Percentiles rank a stretch among this genome's conserved stretches.
Evolutionary conservation across 1,140 invertebrate species (phyloP).

Genomic region (Trinorchestia longiramus): DNA sequence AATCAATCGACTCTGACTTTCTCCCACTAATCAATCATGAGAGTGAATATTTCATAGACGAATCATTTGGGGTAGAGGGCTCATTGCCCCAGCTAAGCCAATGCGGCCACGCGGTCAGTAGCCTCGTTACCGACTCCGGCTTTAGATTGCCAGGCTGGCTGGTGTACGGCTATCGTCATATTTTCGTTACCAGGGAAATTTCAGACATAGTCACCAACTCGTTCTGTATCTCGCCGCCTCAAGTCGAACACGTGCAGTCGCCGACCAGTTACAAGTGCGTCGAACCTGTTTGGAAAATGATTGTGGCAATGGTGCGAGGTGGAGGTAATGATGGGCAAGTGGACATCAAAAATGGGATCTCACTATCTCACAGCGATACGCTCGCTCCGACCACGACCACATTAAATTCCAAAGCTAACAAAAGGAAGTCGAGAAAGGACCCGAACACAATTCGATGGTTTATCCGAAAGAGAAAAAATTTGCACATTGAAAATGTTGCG

Average conservation of each 20-base stretch:
- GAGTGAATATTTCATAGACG: neutral
- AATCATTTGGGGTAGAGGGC: neutral
- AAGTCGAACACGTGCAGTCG: constrained; percentile 52
- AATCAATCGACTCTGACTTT: constrained; percentile 24
- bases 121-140: constrained; percentile 56
- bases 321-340: neutral
- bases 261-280: constrained; percentile 9
- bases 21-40: neutral
- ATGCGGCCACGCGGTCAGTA: neutral
- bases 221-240: constrained; percentile 61
- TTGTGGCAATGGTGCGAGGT: neutral
- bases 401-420: neutral
- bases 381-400: neutral
- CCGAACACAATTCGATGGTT: neutral
- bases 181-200: constrained; percentile 58
- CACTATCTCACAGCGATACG: neutral
- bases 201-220: constrained; percentile 61
- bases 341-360: neutral
- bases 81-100: neutral
- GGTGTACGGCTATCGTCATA: constrained; percentile 57
- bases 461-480: constrained; percentile 19
- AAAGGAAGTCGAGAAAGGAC: neutral
- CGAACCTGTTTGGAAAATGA: neutral
- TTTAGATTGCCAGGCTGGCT: constrained; percentile 60
- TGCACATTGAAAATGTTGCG: neutral